Conservation (phyloP, 2,888 invertebrate genomes). For the Parasteatoda lunata region DNA sequence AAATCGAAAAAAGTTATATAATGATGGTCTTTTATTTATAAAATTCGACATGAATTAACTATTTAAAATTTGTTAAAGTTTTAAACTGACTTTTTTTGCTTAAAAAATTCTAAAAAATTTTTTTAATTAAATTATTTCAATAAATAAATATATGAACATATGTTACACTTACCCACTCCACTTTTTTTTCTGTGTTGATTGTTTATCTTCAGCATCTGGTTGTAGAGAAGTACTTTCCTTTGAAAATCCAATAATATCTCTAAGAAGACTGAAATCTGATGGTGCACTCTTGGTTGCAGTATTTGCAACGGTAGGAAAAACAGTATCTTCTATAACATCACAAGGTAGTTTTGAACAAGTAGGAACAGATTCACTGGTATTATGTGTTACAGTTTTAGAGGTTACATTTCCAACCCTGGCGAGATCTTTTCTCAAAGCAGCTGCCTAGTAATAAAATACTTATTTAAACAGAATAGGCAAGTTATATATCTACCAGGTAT, state of each 20-base stretch:
- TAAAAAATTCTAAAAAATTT: too few relatives aligned
- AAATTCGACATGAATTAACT: background rate
- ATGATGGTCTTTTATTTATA: background rate
- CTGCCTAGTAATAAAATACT: conserved; percentile 7
- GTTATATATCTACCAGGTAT: background rate
- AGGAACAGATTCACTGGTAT: background rate
- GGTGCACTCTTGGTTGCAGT: conserved; percentile 26
- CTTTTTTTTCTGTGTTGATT: conserved; percentile 3
- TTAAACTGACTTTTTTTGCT: too few relatives aligned
- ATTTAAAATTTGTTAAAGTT: too few relatives aligned
- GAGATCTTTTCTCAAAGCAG: conserved; percentile 1
- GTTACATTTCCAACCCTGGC: background rate
- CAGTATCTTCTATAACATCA: conserved; percentile 63
- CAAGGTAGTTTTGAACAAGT: conserved; percentile 37
- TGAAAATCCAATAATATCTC: conserved; percentile 19
- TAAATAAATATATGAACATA: too few relatives aligned
- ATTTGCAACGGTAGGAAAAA: conserved; percentile 32
- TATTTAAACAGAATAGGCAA: background rate
- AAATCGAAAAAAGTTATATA: too few relatives aligned
- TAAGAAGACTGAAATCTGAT: conserved; percentile 55
- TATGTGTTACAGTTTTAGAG: background rate
- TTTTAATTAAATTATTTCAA: too few relatives aligned
- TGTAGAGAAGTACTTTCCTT: background rate
- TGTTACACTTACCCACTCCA: conserved; percentile 45
- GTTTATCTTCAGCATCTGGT: background rate